Evolutionary conservation across 2,888 invertebrate genomes (phyloP), one percentile per base, ranked within the genome.

Genomic region (Venusia cambrica): DNA sequence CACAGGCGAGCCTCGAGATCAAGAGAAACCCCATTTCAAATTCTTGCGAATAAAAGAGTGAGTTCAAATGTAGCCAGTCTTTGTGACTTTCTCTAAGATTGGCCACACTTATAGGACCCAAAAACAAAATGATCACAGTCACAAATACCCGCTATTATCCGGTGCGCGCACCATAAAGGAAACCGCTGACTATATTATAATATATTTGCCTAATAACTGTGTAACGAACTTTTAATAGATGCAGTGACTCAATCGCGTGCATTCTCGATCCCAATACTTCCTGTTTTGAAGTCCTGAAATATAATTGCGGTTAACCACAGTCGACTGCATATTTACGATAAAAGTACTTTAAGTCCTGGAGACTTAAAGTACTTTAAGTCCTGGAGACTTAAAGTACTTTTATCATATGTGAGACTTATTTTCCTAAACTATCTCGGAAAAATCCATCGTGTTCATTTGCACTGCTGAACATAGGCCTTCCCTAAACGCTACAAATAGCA

Each of bases 181-280:
- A 49, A 26, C 30, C 52, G 48, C 38, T 57, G 54, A 51, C 59
- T 54, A 61, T 57, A 73, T 73, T 68, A 67, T 62, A 64, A 69
- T 70, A 69, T 61, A 62, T 70, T 69, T 58, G 69, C 57, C 46
- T 77, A 73, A 72, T 71, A 65, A 62, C 62, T 64, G 58, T 62
- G 61, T 73, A 71, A 74, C 57, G 61, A 59, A 57, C 56, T 63
- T 69, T 59, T 65, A 69, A 72, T 62, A 41, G 56, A 53, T 53
- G 46, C 55, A 52, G 28, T 50, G 51, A 48, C 36, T 46, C 45
- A 51, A 21, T 38, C 34, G 30, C 36, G 31, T 51, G 56, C 54
- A 43, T 37, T 43, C 39, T 34, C 4, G 41, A 47, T 44, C 39
- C 36, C 4, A 43, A 47, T 44, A 49, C 32, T 43, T 45, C 47